These are phyloP conservation scores for Diarsia brunnea DNA, from an alignment of 2,888 invertebrate genomes.

Conservation along the genomic window DNA sequence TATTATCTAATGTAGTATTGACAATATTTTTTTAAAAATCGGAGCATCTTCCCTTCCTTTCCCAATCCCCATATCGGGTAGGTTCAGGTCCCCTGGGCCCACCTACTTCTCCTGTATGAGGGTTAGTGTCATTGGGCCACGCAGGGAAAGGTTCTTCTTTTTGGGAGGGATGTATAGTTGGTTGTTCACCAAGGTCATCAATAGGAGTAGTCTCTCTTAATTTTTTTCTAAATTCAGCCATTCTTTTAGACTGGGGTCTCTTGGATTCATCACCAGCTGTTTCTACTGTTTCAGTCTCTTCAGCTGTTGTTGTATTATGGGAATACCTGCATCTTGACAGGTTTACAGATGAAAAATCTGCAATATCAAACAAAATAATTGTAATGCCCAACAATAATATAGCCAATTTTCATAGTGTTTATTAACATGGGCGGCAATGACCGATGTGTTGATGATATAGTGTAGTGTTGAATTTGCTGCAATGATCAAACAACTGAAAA, in stretches of 20 bases:
- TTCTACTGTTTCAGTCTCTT: conserved; percentile 52
- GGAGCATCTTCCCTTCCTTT: conserved; percentile 98
- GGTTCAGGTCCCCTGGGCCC: conserved; percentile 99
- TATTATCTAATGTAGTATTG: neutral
- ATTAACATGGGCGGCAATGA: neutral
- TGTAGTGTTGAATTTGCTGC: neutral
- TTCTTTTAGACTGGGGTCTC: conserved; percentile 80
- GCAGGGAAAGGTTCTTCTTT: conserved; percentile 96
- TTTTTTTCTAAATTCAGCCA: conserved; percentile 94
- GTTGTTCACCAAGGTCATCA: conserved; percentile 94
- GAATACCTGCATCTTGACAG: conserved; percentile 69
- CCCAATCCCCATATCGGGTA: conserved; percentile 99
- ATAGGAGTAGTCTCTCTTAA: conserved; percentile 92
- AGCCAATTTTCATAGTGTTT: neutral
- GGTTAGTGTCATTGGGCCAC: conserved; percentile 97
- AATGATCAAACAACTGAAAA: neutral
- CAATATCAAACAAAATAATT: conserved; percentile 19
- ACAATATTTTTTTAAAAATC: conserved; percentile 93
- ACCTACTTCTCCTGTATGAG: conserved; percentile 97
- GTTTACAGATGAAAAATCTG: conserved; percentile 45
- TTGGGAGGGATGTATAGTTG: conserved; percentile 92
- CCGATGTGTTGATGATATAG: neutral
- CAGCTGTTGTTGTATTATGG: conserved; percentile 66
- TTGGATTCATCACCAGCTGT: conserved; percentile 55
- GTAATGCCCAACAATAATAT: neutral